Conservation (phyloP, 2,113 vertebrate species). For the Thalassarche chlororhynchos region DNA sequence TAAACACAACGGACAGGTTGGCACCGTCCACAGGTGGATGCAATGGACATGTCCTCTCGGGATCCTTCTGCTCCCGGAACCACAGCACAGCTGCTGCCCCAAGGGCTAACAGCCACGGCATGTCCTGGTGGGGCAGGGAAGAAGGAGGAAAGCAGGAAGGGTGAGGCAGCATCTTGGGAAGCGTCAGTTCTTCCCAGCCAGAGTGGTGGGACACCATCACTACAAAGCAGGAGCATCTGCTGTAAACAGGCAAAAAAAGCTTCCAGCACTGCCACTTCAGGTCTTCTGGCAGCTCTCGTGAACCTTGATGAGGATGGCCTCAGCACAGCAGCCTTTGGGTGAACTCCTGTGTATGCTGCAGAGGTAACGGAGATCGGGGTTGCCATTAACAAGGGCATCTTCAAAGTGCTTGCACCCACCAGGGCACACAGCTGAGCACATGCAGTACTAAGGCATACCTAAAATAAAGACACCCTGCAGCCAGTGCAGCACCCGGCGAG, state of each 20-base stretch:
- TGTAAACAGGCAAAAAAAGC: not conserved
- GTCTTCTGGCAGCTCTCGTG: not conserved
- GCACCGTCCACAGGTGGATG: not conserved
- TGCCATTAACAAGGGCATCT: not conserved
- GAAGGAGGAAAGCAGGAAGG: not conserved
- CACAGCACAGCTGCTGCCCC: not conserved
- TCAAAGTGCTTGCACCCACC: accelerated
- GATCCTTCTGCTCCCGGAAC: not conserved
- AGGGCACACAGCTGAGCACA: not conserved
- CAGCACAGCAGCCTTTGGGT: not conserved
- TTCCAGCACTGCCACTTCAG: not conserved
- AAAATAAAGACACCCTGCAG: not conserved
- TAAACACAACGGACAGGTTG: no score
- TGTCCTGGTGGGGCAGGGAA: not conserved
- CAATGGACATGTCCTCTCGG: not conserved
- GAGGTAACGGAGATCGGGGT: accelerated
- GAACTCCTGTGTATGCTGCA: not conserved
- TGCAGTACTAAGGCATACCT: accelerated
- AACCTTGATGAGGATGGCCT: not conserved
- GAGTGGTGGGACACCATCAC: not conserved
- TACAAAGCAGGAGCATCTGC: not conserved
- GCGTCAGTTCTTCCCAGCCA: not conserved
- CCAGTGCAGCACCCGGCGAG: not conserved
- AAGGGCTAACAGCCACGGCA: no score
- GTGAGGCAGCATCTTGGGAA: not conserved